Percentiles rank a stretch among this genome's conserved stretches.
Conservation (phyloP, 2,797 vertebrate species). For the Anguilla obscura region DNA sequence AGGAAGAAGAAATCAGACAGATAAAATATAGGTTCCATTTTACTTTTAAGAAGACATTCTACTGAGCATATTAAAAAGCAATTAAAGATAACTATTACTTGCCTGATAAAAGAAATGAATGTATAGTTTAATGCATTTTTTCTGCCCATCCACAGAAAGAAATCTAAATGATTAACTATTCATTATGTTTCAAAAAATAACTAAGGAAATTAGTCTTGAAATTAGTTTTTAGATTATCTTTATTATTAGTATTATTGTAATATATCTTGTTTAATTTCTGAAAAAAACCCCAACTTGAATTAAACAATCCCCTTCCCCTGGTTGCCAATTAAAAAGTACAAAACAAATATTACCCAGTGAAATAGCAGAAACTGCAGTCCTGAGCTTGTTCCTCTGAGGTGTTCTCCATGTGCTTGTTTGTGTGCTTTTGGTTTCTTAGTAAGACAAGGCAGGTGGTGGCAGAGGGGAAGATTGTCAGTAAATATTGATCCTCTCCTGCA, state of each 20-base stretch:
- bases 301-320: slow-evolving; percentile 58
- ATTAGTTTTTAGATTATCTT: slow-evolving; percentile 64
- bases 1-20: slow-evolving; percentile 57
- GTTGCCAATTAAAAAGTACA: slow-evolving; percentile 59
- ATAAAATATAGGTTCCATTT: slow-evolving; percentile 67
- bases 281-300: slow-evolving; percentile 55
- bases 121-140: slow-evolving; percentile 64
- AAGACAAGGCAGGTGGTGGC: slow-evolving; percentile 72
- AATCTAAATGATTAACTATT: slow-evolving; percentile 65
- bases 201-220: slow-evolving; percentile 65
- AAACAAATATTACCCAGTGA: slow-evolving; percentile 51
- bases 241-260: slow-evolving; percentile 70
- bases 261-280: slow-evolving; percentile 51
- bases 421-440: slow-evolving; percentile 68
- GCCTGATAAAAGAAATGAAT: slow-evolving; percentile 63
- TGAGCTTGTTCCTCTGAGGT: slow-evolving; percentile 33
- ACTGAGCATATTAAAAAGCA: slow-evolving; percentile 74
- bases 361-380: slow-evolving; percentile 33
- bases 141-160: slow-evolving; percentile 52
- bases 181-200: slow-evolving; percentile 72
- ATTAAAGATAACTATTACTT: slow-evolving; percentile 76
- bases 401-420: slow-evolving; percentile 34
- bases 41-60: slow-evolving; percentile 66
- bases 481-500: slow-evolving; percentile 76
- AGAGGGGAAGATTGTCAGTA: slow-evolving; percentile 69